Evolutionary conservation across 2,888 invertebrate genomes (phyloP).

Genomic region (Drosophila testacea): DNA sequence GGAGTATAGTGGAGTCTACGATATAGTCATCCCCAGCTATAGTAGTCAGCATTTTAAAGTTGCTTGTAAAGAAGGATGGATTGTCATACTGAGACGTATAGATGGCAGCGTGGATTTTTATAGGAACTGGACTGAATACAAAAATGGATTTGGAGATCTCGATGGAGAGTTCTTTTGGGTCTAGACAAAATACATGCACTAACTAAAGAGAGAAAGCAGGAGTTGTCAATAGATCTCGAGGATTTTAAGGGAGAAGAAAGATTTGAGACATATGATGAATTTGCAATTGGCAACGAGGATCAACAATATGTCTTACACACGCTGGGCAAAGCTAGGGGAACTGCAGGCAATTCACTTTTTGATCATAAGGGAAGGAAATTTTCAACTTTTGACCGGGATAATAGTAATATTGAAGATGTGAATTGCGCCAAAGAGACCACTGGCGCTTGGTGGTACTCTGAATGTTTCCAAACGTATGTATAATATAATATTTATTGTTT

Average conservation of each 20-base stretch:
- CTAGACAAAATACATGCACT: slow-evolving; percentile 45
- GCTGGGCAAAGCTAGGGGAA: slow-evolving; percentile 26
- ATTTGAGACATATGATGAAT: slow-evolving; percentile 36
- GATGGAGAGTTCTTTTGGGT: slow-evolving; percentile 44
- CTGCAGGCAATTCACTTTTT: slow-evolving; percentile 23
- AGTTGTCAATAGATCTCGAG: slow-evolving; percentile 33
- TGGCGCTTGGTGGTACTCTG: too few relatives aligned
- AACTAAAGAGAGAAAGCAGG: slow-evolving; percentile 18
- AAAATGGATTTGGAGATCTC: slow-evolving; percentile 39
- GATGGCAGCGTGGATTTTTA: too few relatives aligned
- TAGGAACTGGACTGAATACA: slow-evolving; percentile 35
- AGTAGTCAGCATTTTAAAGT: slow-evolving; percentile 38
- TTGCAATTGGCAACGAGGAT: slow-evolving; percentile 29
- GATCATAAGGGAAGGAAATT: too few relatives aligned
- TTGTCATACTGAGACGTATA: slow-evolving; percentile 14
- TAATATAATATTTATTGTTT: too few relatives aligned
- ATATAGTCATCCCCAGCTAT: slow-evolving; percentile 33
- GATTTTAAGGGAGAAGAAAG: slow-evolving; percentile 25
- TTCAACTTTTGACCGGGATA: too few relatives aligned
- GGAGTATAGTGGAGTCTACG: slow-evolving; percentile 22
- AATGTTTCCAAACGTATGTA: too few relatives aligned
- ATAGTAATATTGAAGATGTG: too few relatives aligned
- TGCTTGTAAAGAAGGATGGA: slow-evolving; percentile 45
- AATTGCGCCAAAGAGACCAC: fast-evolving
- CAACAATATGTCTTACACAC: slow-evolving; percentile 26